Base-by-base conservation (phyloP, 2,888 invertebrate species). In the Endotricha flammealis region DNA sequence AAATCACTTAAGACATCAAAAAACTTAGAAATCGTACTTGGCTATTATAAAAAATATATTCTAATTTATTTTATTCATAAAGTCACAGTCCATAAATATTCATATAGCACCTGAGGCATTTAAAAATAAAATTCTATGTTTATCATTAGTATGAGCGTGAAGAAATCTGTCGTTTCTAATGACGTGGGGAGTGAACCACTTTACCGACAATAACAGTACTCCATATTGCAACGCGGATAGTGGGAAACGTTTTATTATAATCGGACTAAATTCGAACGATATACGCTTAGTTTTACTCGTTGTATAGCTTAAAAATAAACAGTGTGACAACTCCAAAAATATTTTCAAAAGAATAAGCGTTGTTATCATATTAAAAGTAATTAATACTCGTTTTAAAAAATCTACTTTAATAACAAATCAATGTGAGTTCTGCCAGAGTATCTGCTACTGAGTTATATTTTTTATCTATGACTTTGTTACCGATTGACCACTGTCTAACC, bases 231-330 rank as follows among this genome's bases (percentile, higher is more conserved):
- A 47, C 39, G 41, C 41, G 44, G 48, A 50, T 53, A 48, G 51
- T 51, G 47, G 50, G 50, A 54, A 53, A 41, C 48, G 49, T 49
- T 62, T 57, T 62, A 62, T 54, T 56, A 55, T 58, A 66, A 64
- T 65, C 58, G 49, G 52, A 51, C 53, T 63, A 58, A 63, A 63
- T 60, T 52, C 44, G 51, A 57, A 24, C 34, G 29, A 39, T 36
- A 34, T 35, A 25, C 22, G 10, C 38, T 8, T 28, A 17, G 10
- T 27, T 20, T 14, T 20, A 28, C 34, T 25, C 34, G 41, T 9
- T 25, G 27, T 17, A 11, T 12, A 23, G 23, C 6, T 2, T 22
- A 23, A 23, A n/a, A 13, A 28, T 12, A 35, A 11, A 4, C 35
- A 29, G 10, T 33, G n/a, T 4, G 5, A 11, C 16, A 25, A 25